These are phyloP conservation scores for Aradophagus sp. DNA, from an alignment of 1,140 invertebrate genomes.

Conservation along the genomic window DNA sequence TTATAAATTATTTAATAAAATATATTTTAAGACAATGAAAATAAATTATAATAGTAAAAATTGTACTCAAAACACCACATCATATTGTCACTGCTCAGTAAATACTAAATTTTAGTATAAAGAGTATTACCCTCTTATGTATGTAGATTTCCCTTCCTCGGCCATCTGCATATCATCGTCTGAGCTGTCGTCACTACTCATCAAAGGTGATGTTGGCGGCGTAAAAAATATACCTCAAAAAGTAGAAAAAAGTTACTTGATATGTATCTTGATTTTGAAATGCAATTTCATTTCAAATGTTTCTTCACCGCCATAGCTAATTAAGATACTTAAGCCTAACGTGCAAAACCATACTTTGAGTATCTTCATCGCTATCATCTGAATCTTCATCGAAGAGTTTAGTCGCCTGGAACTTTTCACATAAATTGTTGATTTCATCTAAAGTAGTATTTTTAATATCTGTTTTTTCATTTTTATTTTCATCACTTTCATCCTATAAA, in stretches of 20 bases:
- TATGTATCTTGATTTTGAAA: not conserved
- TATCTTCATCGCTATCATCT: constrained; percentile 7
- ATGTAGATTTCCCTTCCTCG: constrained; percentile 73
- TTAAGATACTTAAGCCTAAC: constrained; percentile 21
- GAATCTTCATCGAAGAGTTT: constrained; percentile 24
- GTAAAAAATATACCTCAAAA: constrained; percentile 66
- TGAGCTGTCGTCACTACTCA: constrained; percentile 49
- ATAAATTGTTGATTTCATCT: constrained; percentile 47
- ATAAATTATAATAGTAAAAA: not conserved
- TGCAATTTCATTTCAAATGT: constrained; percentile 11
- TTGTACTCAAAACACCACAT: not conserved
- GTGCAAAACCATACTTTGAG: constrained; percentile 32
- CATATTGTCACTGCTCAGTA: not conserved
- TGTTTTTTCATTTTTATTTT: constrained; percentile 34
- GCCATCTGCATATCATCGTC: constrained; percentile 69
- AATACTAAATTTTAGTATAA: not conserved
- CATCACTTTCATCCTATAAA: too few species aligned
- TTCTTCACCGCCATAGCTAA: too few species aligned
- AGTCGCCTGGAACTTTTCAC: constrained; percentile 49
- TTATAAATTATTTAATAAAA: not conserved
- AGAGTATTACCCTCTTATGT: constrained; percentile 72
- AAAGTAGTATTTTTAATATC: constrained; percentile 39
- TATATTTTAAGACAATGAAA: not conserved
- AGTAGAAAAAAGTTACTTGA: constrained; percentile 15
- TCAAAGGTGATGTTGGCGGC: constrained; percentile 73